Conservation (phyloP, 2,113 vertebrate species). For the Gadus chalcogrammus region DNA sequence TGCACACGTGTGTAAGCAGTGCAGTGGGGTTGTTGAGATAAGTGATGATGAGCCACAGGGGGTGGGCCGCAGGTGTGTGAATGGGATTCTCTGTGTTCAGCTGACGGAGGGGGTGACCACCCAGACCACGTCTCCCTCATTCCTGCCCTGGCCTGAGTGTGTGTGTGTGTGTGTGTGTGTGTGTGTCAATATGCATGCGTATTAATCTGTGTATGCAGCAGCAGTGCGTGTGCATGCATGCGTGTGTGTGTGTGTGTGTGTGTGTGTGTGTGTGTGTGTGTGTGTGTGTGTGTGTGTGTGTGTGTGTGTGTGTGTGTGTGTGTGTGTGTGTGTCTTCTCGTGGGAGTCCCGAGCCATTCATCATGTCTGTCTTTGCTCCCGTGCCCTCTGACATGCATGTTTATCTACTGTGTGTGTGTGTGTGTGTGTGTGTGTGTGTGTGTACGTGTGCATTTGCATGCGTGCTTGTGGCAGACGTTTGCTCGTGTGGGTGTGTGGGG, state of each 20-base stretch:
- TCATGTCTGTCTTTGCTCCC: constrained; percentile 71
- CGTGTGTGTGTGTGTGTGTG: constrained; percentile 12
- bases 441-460: constrained; percentile 2
- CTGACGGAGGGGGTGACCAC: constrained; percentile 50
- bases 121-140: constrained; percentile 54
- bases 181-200: constrained; percentile 7
- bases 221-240: constrained; percentile 5
- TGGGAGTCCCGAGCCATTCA: constrained; percentile 68
- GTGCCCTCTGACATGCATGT: constrained; percentile 69
- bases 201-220: constrained; percentile 7
- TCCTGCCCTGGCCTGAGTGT: constrained; percentile 14
- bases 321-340: constrained; percentile 48
- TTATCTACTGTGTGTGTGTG: constrained; percentile 68
- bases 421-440: constrained; percentile 19
- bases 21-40: constrained; percentile 58
- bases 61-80: constrained; percentile 34
- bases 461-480: not conserved
- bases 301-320: constrained; percentile 36
- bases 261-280: too few relatives aligned
- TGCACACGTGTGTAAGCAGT: constrained; percentile 29
- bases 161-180: constrained; percentile 15
- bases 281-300: too few relatives aligned
- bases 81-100: constrained; percentile 63
- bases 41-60: constrained; percentile 55
- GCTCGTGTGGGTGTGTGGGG: not conserved